Conservation (phyloP, 2,888 invertebrate genomes). For the Branchipolynoe longqiensis region DNA sequence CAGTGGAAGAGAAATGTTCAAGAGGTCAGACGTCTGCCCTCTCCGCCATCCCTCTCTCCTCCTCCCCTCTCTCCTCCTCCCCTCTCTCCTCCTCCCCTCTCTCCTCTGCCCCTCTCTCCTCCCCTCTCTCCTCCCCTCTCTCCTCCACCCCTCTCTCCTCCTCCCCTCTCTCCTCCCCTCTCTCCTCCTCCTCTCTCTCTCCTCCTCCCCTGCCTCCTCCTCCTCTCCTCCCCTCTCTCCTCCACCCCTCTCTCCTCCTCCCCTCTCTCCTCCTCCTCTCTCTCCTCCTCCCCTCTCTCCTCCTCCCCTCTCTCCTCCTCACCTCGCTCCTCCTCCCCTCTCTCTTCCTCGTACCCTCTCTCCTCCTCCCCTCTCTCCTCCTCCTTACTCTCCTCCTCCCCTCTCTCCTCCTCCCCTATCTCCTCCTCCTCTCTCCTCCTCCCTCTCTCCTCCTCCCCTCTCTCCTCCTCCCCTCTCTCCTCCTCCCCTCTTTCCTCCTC, state of each 20-base stretch:
- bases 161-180: neutral
- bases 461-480: neutral
- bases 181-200: neutral
- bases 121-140: neutral
- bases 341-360: conserved; percentile 8
- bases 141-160: neutral
- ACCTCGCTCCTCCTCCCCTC: neutral
- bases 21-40: neutral
- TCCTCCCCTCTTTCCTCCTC: neutral
- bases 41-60: neutral
- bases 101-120: neutral
- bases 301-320: neutral
- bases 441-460: neutral
- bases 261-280: conserved; percentile 8
- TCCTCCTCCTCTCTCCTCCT: neutral
- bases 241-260: neutral
- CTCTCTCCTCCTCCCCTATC: neutral
- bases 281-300: neutral
- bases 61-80: neutral
- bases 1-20: neutral
- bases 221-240: neutral
- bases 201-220: neutral
- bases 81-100: neutral
- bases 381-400: neutral
- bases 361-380: conserved; percentile 12